Percentiles rank a stretch among this genome's conserved stretches.
phyloP scores from a whole-genome alignment of 2,888 invertebrate genomes.

The Chymomyza caudatula region DNA sequence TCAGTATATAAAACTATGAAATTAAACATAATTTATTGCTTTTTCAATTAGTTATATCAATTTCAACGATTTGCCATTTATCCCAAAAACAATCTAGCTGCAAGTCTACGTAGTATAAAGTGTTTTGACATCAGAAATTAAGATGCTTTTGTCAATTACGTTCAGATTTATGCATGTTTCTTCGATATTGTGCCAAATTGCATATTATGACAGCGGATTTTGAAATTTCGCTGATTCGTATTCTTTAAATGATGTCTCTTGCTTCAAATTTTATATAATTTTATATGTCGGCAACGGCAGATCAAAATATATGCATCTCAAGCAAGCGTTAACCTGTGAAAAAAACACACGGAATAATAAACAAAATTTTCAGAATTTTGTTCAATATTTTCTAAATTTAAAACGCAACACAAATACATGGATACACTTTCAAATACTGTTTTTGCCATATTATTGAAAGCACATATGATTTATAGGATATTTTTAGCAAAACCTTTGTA shows the following conservation, averaged over 20 bases:
- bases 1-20: slow-evolving; percentile 25
- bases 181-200: slow-evolving; percentile 10
- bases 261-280: neutral
- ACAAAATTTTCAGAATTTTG: neutral
- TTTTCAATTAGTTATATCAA: neutral
- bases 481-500: too few relatives aligned
- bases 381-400: slow-evolving; percentile 22
- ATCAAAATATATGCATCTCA: slow-evolving; percentile 19
- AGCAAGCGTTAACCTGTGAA: slow-evolving; percentile 53
- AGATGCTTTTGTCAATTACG: slow-evolving; percentile 31
- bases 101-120: neutral
- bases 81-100: slow-evolving; percentile 13
- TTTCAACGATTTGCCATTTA: slow-evolving; percentile 17
- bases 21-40: slow-evolving; percentile 18
- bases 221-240: slow-evolving; percentile 10
- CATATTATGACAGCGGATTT: slow-evolving; percentile 31
- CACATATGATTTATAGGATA: too few relatives aligned
- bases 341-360: neutral
- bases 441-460: too few relatives aligned
- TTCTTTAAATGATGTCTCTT: neutral
- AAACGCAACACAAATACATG: neutral
- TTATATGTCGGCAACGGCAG: neutral
- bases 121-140: slow-evolving; percentile 28
- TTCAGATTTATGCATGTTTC: slow-evolving; percentile 42
- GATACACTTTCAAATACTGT: too few relatives aligned